Evolutionary conservation across 2,113 vertebrate genomes (phyloP), one percentile per base, ranked within the genome.

Genomic region (Boulengeromyrus knoepffleri): DNA sequence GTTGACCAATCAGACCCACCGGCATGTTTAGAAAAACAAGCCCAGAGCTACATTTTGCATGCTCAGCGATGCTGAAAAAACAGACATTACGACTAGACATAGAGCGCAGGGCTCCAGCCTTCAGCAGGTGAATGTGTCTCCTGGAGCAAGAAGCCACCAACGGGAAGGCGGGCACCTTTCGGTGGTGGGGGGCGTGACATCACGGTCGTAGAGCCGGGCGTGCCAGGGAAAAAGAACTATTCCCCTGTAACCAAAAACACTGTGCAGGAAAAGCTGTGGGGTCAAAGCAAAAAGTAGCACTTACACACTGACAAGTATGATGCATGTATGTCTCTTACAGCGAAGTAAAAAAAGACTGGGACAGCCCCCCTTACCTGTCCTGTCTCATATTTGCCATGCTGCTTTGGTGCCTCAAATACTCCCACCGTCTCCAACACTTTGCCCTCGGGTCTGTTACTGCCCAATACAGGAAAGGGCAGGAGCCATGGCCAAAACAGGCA

Each of bases 221-320:
- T 99, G 98, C 98, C 98, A 99, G 6, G 98, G 98, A 91, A 99
- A 99, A 91, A 99, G 94, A 80, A 99, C 98, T 0, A 99, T 98
- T 36, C 98, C 98, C 94, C 98, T 96, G 92, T 99, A 99, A 84
- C 98, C 98, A 95, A 99, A 99, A 87, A 99, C 96, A 9, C 98
- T 99, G 94, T 99, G 98, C 89, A 99, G 98, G 92, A 99, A 99
- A 3, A 99, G 96, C 98, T 99, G 95, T 85, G 92, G 93, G 90
- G 10, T 13, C 47, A 92, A 90, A 62, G 93, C 9, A 90, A 46
- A 89, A 15, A 80, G 45, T 47, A 17, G 24, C 36, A 80, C 36
- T 80, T 80, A 80, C 13, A 80, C 36, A 42, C 5, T 42, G 36
- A 42, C 36, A 80, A 2, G 3, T 8, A 42, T 21, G 45, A 85